These are phyloP conservation scores for Drosophila siamana DNA, from an alignment of 2,888 invertebrate species.

Conservation along the genomic window DNA sequence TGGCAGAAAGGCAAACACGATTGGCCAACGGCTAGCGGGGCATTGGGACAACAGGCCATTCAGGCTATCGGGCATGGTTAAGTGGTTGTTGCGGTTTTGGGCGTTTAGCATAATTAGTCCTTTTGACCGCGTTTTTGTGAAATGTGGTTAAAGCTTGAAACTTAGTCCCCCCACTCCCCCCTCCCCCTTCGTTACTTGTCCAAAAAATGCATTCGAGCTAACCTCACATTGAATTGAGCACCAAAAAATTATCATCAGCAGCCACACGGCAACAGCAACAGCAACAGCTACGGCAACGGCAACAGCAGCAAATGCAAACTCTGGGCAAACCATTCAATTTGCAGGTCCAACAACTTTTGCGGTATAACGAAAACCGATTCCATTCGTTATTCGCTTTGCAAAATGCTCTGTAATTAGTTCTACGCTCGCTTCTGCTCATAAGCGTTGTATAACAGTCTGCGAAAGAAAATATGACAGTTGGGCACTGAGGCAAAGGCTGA, in stretches of 20 bases:
- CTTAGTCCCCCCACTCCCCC: conserved; percentile 2
- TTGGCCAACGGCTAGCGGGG: not conserved
- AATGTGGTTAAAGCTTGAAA: conserved; percentile 61
- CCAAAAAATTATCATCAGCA: conserved; percentile 5
- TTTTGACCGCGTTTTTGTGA: conserved; percentile 76
- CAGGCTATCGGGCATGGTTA: conserved; percentile 52
- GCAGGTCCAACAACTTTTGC: not conserved
- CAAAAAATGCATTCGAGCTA: conserved; percentile 37
- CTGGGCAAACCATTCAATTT: conserved; percentile 1
- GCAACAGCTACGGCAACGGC: not conserved
- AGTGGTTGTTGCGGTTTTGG: conserved; percentile 76
- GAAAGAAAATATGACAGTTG: not conserved
- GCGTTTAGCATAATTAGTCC: conserved; percentile 82
- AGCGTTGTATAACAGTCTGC: not conserved
- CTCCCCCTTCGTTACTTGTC: too few species aligned
- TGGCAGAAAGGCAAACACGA: not conserved
- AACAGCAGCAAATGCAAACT: not conserved
- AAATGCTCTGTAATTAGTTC: not conserved
- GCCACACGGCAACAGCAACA: conserved; percentile 1
- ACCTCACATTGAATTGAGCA: conserved; percentile 7
- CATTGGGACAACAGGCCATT: not conserved
- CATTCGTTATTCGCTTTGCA: too few species aligned
- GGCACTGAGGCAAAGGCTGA: too few species aligned
- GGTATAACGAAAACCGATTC: not conserved
- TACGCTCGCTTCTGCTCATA: not conserved